A percentile compares a stretch with the other conserved stretches of the same genome.
Conservation (phyloP, 2,888 invertebrate genomes). For the Agonopterix subpropinquella region DNA sequence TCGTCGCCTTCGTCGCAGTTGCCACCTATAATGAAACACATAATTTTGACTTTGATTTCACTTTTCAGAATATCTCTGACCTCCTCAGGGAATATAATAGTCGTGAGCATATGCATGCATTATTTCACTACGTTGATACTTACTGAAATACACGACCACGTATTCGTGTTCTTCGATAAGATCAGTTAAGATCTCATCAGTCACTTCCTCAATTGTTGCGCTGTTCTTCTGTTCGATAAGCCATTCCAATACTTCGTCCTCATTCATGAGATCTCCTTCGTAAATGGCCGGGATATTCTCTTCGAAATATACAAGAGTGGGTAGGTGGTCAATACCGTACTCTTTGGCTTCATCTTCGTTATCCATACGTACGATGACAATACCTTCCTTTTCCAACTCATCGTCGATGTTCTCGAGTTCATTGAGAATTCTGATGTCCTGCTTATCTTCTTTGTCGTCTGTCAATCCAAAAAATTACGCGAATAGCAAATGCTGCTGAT, state of each 20-base stretch:
- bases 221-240: conserved; percentile 90
- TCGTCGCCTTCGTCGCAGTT: conserved; percentile 91
- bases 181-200: conserved; percentile 90
- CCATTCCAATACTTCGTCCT: conserved; percentile 94
- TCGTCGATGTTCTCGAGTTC: conserved; percentile 95
- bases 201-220: conserved; percentile 95
- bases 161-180: conserved; percentile 94
- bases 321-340: conserved; percentile 92
- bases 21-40: conserved; percentile 73
- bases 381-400: conserved; percentile 91
- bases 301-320: conserved; percentile 91
- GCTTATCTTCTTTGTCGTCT: conserved; percentile 94
- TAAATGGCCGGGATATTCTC: conserved; percentile 93
- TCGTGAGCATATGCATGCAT: background rate
- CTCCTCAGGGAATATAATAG: too few species aligned
- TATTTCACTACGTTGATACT: conserved; percentile 38
- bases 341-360: conserved; percentile 93
- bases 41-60: too few species aligned
- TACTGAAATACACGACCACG: conserved; percentile 95
- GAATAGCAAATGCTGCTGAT: background rate
- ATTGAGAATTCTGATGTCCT: conserved; percentile 90
- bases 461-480: conserved; percentile 21
- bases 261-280: conserved; percentile 93
- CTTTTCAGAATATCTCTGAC: too few species aligned
- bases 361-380: conserved; percentile 92